These are phyloP conservation scores for Propithecus deckenii DNA, from an alignment of 2,797 vertebrate species.

Conservation along the genomic window DNA sequence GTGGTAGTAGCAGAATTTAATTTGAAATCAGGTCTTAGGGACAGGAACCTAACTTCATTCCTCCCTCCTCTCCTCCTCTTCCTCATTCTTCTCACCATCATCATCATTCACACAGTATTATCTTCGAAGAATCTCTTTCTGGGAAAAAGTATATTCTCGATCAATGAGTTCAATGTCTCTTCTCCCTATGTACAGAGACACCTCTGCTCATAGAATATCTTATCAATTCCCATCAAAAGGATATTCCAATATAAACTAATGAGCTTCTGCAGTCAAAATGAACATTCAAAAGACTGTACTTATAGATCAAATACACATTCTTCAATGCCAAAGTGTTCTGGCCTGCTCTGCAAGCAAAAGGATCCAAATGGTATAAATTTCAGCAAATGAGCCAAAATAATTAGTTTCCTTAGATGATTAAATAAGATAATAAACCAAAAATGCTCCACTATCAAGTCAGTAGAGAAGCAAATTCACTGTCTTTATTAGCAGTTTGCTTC, in stretches of 20 bases:
- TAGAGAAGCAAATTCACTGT: constrained; percentile 58
- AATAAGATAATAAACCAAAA: constrained; percentile 72
- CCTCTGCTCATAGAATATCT: neutral
- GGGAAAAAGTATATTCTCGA: neutral
- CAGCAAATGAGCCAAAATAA: constrained; percentile 73
- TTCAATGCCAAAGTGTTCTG: constrained; percentile 59
- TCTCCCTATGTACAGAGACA: neutral
- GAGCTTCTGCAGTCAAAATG: constrained; percentile 41
- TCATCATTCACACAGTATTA: neutral
- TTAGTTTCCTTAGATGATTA: constrained; percentile 73
- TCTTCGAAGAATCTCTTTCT: constrained; percentile 11
- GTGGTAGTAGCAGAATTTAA: neutral
- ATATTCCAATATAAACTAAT: constrained; percentile 16
- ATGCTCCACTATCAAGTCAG: constrained; percentile 49
- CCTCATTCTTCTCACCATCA: neutral
- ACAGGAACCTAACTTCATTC: neutral
- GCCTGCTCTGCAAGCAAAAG: constrained; percentile 67
- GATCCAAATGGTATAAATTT: constrained; percentile 71
- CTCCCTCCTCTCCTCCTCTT: neutral
- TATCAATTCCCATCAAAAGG: constrained; percentile 13
- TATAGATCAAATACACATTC: constrained; percentile 60
- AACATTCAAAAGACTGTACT: constrained; percentile 56
- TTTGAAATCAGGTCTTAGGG: neutral
- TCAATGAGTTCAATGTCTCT: neutral
- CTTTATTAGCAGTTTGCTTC: constrained; percentile 58